These are phyloP conservation scores for Albula glossodonta DNA, from an alignment of 2,113 vertebrate species.

Conservation along the genomic window DNA sequence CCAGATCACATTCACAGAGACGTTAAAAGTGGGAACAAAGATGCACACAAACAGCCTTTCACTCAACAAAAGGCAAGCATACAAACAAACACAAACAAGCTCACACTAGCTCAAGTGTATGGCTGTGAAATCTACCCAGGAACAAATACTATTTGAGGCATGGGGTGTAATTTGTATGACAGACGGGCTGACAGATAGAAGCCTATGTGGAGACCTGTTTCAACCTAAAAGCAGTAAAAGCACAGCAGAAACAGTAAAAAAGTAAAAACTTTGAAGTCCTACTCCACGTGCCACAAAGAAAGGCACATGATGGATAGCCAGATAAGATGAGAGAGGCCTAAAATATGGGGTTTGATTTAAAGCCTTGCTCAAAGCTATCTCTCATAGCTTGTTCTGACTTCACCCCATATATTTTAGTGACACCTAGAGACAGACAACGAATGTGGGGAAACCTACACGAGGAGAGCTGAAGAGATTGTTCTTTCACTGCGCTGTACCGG, in stretches of 20 bases:
- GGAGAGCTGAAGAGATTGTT: neutral
- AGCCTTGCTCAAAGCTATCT: neutral
- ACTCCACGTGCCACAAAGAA: neutral
- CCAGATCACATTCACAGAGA: neutral
- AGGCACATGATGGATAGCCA: neutral
- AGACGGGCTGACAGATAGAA: neutral
- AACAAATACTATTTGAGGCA: neutral
- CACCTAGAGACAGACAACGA: neutral
- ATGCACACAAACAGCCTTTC: neutral
- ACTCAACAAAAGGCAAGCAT: neutral
- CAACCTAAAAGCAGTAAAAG: neutral
- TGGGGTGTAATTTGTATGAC: neutral
- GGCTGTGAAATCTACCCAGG: no score
- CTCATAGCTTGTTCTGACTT: neutral
- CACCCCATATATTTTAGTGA: slow-evolving; percentile 1
- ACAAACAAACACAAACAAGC: slow-evolving; percentile 9
- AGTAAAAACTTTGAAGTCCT: neutral
- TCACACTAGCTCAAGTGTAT: neutral
- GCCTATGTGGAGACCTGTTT: neutral
- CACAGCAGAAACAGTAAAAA: neutral
- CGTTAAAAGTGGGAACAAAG: neutral
- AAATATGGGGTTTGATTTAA: neutral
- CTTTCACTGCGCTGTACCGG: neutral
- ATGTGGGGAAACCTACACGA: neutral
- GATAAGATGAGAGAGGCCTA: neutral